phyloP scores from a whole-genome alignment of 2,888 invertebrate species.

The Andrena flavipes region DNA sequence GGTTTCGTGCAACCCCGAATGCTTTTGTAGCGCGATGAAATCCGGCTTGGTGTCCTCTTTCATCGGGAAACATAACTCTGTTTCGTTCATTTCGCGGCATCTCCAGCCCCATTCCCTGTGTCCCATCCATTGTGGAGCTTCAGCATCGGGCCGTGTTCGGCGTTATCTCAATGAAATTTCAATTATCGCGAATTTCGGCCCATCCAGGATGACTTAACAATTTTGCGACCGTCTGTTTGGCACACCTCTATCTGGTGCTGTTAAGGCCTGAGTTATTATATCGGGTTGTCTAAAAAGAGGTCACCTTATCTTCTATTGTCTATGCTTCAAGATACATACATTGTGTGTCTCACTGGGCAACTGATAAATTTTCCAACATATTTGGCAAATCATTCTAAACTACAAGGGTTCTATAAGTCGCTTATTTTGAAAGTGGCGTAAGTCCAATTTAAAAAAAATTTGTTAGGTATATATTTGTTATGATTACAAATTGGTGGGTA shows the following conservation, averaged over 20 bases:
- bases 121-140: background rate
- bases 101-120: background rate
- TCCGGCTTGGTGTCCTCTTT: conserved; percentile 35
- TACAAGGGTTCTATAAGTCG: too few relatives aligned
- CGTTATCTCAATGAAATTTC: background rate
- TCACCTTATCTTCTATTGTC: background rate
- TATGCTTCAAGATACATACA: too few relatives aligned
- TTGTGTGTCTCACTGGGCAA: background rate
- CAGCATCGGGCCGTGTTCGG: background rate
- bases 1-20: conserved; percentile 26
- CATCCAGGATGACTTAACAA: background rate
- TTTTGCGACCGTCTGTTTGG: background rate
- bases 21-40: conserved; percentile 44
- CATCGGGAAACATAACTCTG: conserved; percentile 48
- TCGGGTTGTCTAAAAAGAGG: background rate
- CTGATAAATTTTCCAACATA: background rate
- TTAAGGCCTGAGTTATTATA: background rate
- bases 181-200: conserved; percentile 9
- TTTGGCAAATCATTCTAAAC: background rate
- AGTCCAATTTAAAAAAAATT: too few relatives aligned
- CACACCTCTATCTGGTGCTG: background rate
- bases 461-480: too few relatives aligned
- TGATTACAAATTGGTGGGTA: too few relatives aligned
- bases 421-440: too few relatives aligned
- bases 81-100: conserved; percentile 22